Evolutionary conservation across 2,797 vertebrate genomes (phyloP).

Genomic region (Kryptolebias ocellatus): DNA sequence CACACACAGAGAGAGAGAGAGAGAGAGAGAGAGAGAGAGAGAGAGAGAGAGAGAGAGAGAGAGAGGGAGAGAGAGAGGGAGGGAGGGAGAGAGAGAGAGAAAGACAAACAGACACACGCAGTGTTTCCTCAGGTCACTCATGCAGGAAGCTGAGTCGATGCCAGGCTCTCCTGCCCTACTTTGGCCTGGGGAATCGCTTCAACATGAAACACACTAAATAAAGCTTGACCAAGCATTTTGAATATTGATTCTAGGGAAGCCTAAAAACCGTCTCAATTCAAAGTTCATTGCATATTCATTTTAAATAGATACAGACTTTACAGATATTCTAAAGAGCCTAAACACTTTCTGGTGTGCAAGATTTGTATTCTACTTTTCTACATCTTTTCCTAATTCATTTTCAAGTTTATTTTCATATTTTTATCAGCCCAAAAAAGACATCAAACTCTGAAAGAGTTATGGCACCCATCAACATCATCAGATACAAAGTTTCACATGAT

Average conservation of each 20-base stretch:
- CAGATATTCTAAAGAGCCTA: conserved; percentile 13
- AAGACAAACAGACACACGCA: conserved; percentile 39
- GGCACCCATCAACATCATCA: neutral
- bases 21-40: no score
- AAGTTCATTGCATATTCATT: conserved; percentile 12
- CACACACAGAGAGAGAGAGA: neutral
- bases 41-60: no score
- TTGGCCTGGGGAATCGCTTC: conserved; percentile 63
- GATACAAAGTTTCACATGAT: conserved; percentile 37
- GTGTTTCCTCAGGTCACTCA: conserved; percentile 74
- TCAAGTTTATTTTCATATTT: neutral
- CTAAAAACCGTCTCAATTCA: conserved; percentile 29
- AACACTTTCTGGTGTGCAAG: conserved; percentile 18
- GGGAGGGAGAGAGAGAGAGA: neutral
- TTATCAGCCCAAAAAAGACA: neutral
- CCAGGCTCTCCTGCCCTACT: conserved; percentile 77
- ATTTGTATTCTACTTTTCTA: conserved; percentile 22
- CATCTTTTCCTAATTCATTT: neutral
- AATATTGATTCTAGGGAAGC: conserved; percentile 41
- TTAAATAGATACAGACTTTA: conserved; percentile 8
- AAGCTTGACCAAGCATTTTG: conserved; percentile 46
- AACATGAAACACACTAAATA: conserved; percentile 8
- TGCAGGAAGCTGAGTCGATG: conserved; percentile 69
- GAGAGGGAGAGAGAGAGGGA: no score
- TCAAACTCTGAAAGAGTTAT: neutral